Conservation (phyloP, 2,797 vertebrate species). For the Nyctibius grandis region DNA sequence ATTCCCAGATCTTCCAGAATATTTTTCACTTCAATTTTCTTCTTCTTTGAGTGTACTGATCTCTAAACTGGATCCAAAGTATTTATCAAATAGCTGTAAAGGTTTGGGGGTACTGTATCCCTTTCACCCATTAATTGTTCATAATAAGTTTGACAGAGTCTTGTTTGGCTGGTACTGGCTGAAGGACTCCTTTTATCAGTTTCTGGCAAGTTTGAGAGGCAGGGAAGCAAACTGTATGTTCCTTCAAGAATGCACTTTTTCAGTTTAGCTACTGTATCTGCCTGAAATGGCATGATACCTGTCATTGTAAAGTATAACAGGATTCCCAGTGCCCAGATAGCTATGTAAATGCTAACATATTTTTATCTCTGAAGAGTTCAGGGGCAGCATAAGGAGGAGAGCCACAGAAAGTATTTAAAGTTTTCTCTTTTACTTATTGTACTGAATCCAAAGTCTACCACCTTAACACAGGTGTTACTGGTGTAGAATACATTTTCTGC, state of each 20-base stretch:
- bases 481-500: slow-evolving; percentile 95
- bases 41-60: slow-evolving; percentile 79
- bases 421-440: slow-evolving; percentile 89
- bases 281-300: slow-evolving; percentile 91
- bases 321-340: slow-evolving; percentile 95
- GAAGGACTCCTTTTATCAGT: slow-evolving; percentile 87
- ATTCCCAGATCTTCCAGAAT: slow-evolving; percentile 87
- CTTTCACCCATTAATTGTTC: slow-evolving; percentile 90
- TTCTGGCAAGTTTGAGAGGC: slow-evolving; percentile 88
- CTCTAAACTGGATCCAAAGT: slow-evolving; percentile 86
- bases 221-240: slow-evolving; percentile 78
- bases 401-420: slow-evolving; percentile 93
- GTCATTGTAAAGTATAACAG: slow-evolving; percentile 94
- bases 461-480: slow-evolving; percentile 90
- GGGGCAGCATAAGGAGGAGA: slow-evolving; percentile 95
- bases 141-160: slow-evolving; percentile 87
- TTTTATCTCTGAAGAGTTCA: slow-evolving; percentile 92
- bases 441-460: slow-evolving; percentile 98
- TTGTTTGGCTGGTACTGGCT: slow-evolving; percentile 83
- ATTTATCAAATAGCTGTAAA: slow-evolving; percentile 86
- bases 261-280: slow-evolving; percentile 93
- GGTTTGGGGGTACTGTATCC: slow-evolving; percentile 85
- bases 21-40: slow-evolving; percentile 83
- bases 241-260: slow-evolving; percentile 95
- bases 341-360: slow-evolving; percentile 88